Conservation (phyloP, 1,140 invertebrate species). For the Meloidogyne chitwoodi region DNA sequence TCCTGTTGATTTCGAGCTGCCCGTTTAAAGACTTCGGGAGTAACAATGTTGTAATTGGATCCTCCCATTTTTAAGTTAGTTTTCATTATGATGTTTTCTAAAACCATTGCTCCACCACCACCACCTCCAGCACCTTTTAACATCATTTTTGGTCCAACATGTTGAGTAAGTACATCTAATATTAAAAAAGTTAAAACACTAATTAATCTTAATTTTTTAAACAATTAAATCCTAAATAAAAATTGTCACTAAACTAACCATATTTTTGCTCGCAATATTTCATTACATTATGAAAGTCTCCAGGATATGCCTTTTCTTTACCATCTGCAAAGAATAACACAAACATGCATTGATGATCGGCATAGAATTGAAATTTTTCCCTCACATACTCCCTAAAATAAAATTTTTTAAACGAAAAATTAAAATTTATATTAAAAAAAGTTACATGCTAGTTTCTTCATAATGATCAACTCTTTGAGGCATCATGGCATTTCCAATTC, state of each 20-base stretch:
- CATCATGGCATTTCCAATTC: background rate
- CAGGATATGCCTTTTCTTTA: constrained; percentile 3
- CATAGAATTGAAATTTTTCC: constrained; percentile 14
- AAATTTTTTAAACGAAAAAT: background rate
- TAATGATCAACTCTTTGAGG: constrained; percentile 6
- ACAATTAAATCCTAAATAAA: background rate
- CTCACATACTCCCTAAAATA: background rate
- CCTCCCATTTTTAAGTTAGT: constrained; percentile 36
- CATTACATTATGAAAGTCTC: constrained; percentile 17
- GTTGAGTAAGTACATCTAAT: constrained; percentile 9
- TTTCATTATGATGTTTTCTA: constrained; percentile 31
- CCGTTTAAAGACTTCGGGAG: background rate
- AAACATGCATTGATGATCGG: background rate
- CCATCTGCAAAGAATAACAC: constrained; percentile 24
- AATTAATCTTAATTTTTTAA: background rate
- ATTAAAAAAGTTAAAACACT: background rate
- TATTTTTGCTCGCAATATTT: constrained; percentile 22
- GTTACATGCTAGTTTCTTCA: background rate
- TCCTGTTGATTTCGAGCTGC: constrained; percentile 3
- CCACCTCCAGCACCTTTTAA: constrained; percentile 5
- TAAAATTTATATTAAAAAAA: background rate
- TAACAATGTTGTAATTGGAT: constrained; percentile 16
- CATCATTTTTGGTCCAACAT: constrained; percentile 5
- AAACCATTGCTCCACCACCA: constrained; percentile 15
- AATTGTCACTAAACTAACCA: background rate